Conservation (phyloP, 2,888 invertebrate genomes). For the Rosalia funebris region DNA sequence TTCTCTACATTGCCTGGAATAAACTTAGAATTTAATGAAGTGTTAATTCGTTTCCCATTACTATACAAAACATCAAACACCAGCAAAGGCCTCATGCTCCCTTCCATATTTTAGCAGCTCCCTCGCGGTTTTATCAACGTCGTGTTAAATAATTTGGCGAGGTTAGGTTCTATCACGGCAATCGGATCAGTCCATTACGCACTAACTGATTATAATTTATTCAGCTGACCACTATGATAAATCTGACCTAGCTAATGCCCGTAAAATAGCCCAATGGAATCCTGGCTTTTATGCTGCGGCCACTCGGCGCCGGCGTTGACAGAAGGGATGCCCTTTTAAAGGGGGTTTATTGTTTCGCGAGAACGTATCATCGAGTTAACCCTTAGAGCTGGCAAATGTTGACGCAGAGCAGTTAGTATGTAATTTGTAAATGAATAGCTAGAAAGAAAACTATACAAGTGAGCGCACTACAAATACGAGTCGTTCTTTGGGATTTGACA, state of each 20-base stretch:
- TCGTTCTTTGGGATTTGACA: too few relatives aligned
- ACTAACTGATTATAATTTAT: neutral
- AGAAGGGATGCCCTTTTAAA: neutral
- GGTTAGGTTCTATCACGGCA: neutral
- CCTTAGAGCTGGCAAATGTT: neutral
- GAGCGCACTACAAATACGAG: too few relatives aligned
- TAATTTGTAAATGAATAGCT: too few relatives aligned
- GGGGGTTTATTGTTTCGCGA: neutral
- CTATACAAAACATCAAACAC: too few relatives aligned
- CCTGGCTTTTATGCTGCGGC: neutral
- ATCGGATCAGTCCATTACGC: neutral
- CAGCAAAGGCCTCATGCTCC: too few relatives aligned
- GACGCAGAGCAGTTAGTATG: conserved; percentile 1
- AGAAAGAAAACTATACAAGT: too few relatives aligned
- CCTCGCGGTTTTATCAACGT: neutral
- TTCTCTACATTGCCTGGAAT: too few relatives aligned
- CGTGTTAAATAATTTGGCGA: neutral
- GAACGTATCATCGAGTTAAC: too few relatives aligned
- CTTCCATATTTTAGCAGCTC: neutral
- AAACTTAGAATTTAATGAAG: too few relatives aligned
- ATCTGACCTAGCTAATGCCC: neutral
- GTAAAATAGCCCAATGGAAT: neutral
- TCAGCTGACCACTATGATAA: neutral
- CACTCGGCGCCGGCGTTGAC: neutral
- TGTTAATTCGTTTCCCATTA: too few relatives aligned